Evolutionary conservation across 2,888 invertebrate species (phyloP), one percentile per base, ranked within the genome.

Genomic region (Campopleginae sp.): DNA sequence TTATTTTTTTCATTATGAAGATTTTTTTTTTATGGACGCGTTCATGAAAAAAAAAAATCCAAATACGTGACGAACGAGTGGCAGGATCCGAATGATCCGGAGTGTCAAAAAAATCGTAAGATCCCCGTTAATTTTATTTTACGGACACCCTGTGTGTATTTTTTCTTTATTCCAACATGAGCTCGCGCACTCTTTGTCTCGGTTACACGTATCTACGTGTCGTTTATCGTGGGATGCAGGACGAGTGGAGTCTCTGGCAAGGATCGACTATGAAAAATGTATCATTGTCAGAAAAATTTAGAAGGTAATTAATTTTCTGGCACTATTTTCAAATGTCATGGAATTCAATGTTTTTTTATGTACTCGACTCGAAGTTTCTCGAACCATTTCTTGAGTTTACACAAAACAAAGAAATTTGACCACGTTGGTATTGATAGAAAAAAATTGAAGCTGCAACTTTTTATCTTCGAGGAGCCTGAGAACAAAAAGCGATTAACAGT

Each of bases 151-250:
- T 27, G 23, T 51, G 48, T 31, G 23, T 19, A 42, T 5, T 61
- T 17, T 23, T 17, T 27, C 31, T 10, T 23, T 4, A 10, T n/a
- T 61, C 27, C 74, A 48, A 31, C 42, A 23, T 8, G 17, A 44
- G 19, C 61, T 46, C 23, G n/a, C 63, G 61, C 42, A 33, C 70
- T 31, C 79, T 79, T 23, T 63, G 63, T 79, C 79, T 79, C 79
- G 63, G 63, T 70, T 75, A 75, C 70, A 10, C 48, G 42, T 54
- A 33, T 44, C 79, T 58, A 74, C 70, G 44, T 48, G 72, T 79
- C 48, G 75, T 79, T 79, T 79, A 75, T 75, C 63, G 38, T 31
- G 51, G 27, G 63, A 44, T 54, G 68, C 46, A 61, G 51, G 51
- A 79, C 63, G 63, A 83, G 79, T 77, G 71, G 66, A 54, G 44